These are phyloP conservation scores for Pontoporia blainvillei DNA, from an alignment of 2,113 vertebrate species.

Conservation along the genomic window DNA sequence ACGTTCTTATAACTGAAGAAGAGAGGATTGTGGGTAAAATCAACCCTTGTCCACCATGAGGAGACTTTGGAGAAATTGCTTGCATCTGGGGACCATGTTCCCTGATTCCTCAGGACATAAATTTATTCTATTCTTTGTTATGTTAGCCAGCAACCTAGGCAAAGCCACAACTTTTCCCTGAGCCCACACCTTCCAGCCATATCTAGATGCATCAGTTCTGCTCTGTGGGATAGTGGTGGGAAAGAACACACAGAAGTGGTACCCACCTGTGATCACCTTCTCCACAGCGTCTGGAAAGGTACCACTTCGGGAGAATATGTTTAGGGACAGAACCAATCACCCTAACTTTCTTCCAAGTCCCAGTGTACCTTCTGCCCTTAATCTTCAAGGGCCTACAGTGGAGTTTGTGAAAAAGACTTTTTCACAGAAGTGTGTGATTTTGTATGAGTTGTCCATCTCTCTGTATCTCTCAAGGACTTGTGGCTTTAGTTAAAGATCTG, in stretches of 20 bases:
- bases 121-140: not conserved
- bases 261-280: not conserved
- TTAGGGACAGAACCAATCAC: not conserved
- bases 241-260: not conserved
- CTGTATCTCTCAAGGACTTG: not conserved
- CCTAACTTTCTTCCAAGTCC: not conserved
- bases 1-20: not conserved
- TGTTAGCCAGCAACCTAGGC: not conserved
- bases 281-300: not conserved
- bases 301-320: too few species aligned
- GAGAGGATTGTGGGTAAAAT: not conserved
- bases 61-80: not conserved
- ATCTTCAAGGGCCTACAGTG: not conserved
- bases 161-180: not conserved
- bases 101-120: not conserved
- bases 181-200: not conserved
- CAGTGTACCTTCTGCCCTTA: not conserved
- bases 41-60: not conserved
- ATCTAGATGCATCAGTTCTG: not conserved
- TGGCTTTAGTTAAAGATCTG: not conserved
- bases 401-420: not conserved
- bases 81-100: not conserved
- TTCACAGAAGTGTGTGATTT: not conserved
- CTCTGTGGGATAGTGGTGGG: not conserved
- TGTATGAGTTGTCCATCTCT: not conserved